Evolutionary conservation across 2,888 invertebrate species (phyloP).

Genomic region (Ophioninae sp.): DNA sequence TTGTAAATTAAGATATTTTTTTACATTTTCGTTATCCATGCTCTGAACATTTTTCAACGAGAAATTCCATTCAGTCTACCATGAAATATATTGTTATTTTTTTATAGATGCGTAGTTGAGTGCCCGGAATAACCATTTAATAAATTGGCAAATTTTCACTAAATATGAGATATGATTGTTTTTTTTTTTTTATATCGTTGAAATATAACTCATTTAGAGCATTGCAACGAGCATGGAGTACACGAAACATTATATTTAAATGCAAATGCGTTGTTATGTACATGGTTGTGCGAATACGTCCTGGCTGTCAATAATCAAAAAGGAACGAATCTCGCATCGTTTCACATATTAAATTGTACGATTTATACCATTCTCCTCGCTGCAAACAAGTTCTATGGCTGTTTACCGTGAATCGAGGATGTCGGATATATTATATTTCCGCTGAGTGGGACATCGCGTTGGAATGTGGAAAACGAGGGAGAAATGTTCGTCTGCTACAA

Average conservation of each 20-base stretch:
- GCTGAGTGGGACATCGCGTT: slow-evolving; percentile 65
- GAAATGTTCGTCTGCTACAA: slow-evolving; percentile 2
- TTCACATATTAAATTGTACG: background rate
- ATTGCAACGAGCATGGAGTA: too few species aligned
- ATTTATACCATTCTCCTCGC: slow-evolving; percentile 1
- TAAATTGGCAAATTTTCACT: background rate
- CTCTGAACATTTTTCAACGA: too few species aligned
- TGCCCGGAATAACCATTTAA: background rate
- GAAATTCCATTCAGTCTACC: too few species aligned
- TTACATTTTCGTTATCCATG: too few species aligned
- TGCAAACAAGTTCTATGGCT: background rate
- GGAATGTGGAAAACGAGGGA: slow-evolving; percentile 59
- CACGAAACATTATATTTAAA: too few species aligned
- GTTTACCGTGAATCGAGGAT: slow-evolving; percentile 3
- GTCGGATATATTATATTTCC: slow-evolving; percentile 61
- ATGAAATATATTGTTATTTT: too few species aligned
- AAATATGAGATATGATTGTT: background rate
- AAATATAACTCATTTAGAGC: background rate
- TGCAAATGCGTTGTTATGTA: too few species aligned
- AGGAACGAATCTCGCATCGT: background rate
- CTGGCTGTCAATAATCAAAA: background rate
- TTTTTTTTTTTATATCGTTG: background rate
- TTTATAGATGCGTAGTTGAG: too few species aligned
- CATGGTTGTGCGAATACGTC: background rate
- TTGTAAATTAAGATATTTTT: too few species aligned